phyloP scores from a whole-genome alignment of 1,140 invertebrate genomes.

The Hetaerina americana region DNA sequence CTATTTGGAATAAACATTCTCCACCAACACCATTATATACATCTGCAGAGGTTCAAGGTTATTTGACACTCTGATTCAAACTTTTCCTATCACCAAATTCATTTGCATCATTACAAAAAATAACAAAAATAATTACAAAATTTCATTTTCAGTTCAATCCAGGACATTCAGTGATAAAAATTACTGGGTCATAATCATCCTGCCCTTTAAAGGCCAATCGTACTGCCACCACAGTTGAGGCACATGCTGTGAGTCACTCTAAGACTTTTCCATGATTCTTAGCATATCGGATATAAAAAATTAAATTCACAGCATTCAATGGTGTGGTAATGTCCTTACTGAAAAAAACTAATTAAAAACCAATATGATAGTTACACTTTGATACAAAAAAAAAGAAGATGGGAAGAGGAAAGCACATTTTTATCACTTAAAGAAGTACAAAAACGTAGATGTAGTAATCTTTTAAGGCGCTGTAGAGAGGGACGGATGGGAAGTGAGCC shows the following conservation, averaged over 20 bases:
- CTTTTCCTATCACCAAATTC: not conserved
- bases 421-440: not conserved
- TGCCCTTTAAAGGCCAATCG: not conserved
- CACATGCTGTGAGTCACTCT: not conserved
- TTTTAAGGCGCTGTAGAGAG: not conserved
- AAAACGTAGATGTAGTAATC: not conserved
- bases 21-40: not conserved
- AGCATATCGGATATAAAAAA: not conserved
- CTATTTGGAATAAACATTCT: not conserved
- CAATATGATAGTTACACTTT: not conserved
- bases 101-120: not conserved
- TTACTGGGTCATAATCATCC: not conserved
- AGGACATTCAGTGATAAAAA: not conserved
- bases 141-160: not conserved
- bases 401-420: not conserved
- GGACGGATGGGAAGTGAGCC: not conserved
- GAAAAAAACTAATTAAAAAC: conserved; percentile 1
- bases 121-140: conserved; percentile 1
- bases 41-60: not conserved
- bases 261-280: not conserved
- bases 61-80: not conserved
- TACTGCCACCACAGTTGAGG: not conserved
- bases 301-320: not conserved
- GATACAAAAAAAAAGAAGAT: not conserved
- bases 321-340: not conserved